These are phyloP conservation scores for Protobothrops flavoviridis DNA, from an alignment of 2,113 vertebrate species.

Conservation along the genomic window DNA sequence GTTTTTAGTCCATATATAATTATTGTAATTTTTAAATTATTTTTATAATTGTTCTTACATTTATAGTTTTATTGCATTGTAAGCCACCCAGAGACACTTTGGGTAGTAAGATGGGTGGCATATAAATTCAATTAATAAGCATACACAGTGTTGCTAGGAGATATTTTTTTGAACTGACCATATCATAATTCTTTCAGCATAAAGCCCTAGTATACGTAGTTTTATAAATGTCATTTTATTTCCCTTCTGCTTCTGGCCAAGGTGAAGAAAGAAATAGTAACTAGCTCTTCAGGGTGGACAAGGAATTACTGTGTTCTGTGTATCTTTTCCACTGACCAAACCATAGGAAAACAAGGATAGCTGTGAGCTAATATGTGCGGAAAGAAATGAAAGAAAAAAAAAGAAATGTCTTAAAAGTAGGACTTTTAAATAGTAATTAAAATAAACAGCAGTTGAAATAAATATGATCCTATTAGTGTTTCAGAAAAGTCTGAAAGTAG, in stretches of 20 bases:
- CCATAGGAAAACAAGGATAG: slow-evolving; percentile 35
- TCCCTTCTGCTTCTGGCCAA: slow-evolving; percentile 35
- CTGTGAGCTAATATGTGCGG: slow-evolving; percentile 34
- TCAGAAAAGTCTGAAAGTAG: neutral
- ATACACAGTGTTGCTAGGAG: neutral
- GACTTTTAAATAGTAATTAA: neutral
- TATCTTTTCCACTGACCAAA: slow-evolving; percentile 52
- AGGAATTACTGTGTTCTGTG: slow-evolving; percentile 54
- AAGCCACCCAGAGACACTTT: neutral
- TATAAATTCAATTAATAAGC: neutral
- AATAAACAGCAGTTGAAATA: slow-evolving; percentile 31
- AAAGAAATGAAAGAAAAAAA: neutral
- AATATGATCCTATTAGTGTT: slow-evolving; percentile 22
- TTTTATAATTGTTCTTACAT: neutral
- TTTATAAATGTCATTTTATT: slow-evolving; percentile 15
- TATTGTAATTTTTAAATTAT: neutral
- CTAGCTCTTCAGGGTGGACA: slow-evolving; percentile 49
- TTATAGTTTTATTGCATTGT: neutral
- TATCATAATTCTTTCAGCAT: slow-evolving; percentile 16
- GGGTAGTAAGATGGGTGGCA: neutral
- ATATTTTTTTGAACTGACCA: neutral
- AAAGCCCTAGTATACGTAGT: slow-evolving; percentile 30
- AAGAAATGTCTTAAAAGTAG: neutral
- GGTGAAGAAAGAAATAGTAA: slow-evolving; percentile 49
- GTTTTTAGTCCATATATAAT: neutral